These are phyloP conservation scores for Arctia plantaginis DNA, from an alignment of 2,888 invertebrate genomes.

Conservation along the genomic window DNA sequence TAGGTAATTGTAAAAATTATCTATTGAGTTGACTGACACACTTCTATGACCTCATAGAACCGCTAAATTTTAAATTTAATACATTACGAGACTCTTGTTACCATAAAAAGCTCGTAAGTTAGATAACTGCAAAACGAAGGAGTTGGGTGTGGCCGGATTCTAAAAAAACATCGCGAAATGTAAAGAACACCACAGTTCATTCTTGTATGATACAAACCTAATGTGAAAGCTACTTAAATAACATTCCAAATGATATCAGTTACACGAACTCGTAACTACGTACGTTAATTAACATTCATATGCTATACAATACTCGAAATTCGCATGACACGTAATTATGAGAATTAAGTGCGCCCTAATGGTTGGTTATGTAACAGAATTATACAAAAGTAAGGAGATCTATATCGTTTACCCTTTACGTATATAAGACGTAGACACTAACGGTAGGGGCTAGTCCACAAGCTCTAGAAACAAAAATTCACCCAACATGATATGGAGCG, in stretches of 20 bases:
- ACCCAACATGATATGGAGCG: neutral
- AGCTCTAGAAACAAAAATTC: neutral
- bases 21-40: conserved; percentile 31
- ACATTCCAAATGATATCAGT: conserved; percentile 25
- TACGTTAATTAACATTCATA: conserved; percentile 46
- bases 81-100: conserved; percentile 40
- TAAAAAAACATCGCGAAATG: conserved; percentile 37
- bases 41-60: conserved; percentile 29
- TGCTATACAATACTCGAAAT: conserved; percentile 31
- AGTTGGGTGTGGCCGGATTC: conserved; percentile 33
- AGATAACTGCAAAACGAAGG: conserved; percentile 42
- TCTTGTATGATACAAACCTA: conserved; percentile 12
- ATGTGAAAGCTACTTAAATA: conserved; percentile 32
- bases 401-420: conserved; percentile 35
- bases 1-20: conserved; percentile 4
- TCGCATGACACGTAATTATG: conserved; percentile 41
- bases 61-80: conserved; percentile 27
- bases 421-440: neutral
- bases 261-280: conserved; percentile 25
- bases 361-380: conserved; percentile 40
- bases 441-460: neutral
- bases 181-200: conserved; percentile 24
- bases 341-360: conserved; percentile 41
- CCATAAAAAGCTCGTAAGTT: conserved; percentile 37
- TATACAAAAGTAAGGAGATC: conserved; percentile 30